These are phyloP conservation scores for Phymanthus crucifer DNA, from an alignment of 92 coral and sea anemone genomes.

Conservation along the genomic window DNA sequence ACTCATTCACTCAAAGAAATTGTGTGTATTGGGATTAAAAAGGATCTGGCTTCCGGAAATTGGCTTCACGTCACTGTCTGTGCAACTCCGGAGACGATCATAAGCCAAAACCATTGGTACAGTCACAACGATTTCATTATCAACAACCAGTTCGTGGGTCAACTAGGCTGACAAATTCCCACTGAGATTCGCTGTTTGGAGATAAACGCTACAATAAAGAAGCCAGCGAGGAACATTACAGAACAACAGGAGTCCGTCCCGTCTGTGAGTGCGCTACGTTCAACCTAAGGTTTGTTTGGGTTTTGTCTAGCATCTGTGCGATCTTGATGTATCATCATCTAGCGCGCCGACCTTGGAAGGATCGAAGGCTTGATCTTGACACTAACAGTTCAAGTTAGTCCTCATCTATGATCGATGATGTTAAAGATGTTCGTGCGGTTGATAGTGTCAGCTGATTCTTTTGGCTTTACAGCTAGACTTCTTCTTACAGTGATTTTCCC, in stretches of 20 bases:
- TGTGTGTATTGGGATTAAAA: slow-evolving; percentile 31
- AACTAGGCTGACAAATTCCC: slow-evolving; percentile 2
- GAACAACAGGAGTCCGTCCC: background rate
- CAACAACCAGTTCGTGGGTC: slow-evolving; percentile 16
- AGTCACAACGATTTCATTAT: slow-evolving; percentile 14
- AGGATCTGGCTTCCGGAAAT: slow-evolving; percentile 21
- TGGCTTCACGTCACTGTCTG: background rate
- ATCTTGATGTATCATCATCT: background rate
- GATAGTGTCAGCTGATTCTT: too few species aligned
- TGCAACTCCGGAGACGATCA: background rate
- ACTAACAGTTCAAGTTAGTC: background rate
- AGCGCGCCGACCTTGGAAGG: background rate
- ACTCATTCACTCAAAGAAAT: background rate
- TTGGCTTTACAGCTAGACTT: too few species aligned
- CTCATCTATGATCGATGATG: background rate
- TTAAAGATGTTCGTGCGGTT: background rate
- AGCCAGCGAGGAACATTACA: background rate
- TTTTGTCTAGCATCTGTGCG: background rate
- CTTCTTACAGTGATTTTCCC: too few species aligned
- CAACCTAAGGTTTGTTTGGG: slow-evolving; percentile 6
- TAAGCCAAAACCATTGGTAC: background rate
- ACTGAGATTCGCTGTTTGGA: slow-evolving; percentile 12
- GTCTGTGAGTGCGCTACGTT: background rate
- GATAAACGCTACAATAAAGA: background rate
- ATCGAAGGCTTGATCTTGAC: slow-evolving; percentile 2